phyloP scores from a whole-genome alignment of 2,113 vertebrate genomes.

The Puntigrus tetrazona region DNA sequence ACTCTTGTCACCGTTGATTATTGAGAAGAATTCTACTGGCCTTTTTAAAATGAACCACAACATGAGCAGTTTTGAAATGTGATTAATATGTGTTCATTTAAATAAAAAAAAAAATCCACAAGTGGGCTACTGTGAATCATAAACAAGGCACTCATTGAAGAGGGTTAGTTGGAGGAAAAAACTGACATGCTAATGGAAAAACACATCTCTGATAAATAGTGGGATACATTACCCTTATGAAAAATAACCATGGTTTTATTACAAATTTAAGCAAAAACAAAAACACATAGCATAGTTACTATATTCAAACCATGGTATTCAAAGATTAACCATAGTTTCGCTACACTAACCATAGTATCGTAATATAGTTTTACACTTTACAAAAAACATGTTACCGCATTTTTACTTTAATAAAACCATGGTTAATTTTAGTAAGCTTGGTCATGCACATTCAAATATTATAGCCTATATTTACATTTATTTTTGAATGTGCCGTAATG shows the following conservation, averaged over 20 bases:
- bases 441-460: not conserved
- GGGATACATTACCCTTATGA: not conserved
- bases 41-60: not conserved
- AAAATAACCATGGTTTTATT: too few relatives aligned
- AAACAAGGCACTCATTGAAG: not conserved
- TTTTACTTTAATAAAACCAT: too few relatives aligned
- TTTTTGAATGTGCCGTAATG: not conserved
- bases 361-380: too few relatives aligned
- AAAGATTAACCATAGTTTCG: too few relatives aligned
- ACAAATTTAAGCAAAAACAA: too few relatives aligned
- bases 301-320: too few relatives aligned
- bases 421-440: too few relatives aligned
- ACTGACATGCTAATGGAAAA: not conserved
- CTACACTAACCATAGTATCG: too few relatives aligned
- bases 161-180: not conserved
- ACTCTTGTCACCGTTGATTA: not conserved
- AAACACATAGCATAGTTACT: too few relatives aligned
- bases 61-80: not conserved
- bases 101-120: not conserved
- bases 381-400: too few relatives aligned
- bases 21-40: not conserved
- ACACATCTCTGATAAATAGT: not conserved
- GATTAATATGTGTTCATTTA: not conserved
- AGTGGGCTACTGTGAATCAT: not conserved
- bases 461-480: not conserved